These are phyloP conservation scores for Neolamprologus ventralis DNA, from an alignment of 2,113 vertebrate genomes.

Conservation along the genomic window DNA sequence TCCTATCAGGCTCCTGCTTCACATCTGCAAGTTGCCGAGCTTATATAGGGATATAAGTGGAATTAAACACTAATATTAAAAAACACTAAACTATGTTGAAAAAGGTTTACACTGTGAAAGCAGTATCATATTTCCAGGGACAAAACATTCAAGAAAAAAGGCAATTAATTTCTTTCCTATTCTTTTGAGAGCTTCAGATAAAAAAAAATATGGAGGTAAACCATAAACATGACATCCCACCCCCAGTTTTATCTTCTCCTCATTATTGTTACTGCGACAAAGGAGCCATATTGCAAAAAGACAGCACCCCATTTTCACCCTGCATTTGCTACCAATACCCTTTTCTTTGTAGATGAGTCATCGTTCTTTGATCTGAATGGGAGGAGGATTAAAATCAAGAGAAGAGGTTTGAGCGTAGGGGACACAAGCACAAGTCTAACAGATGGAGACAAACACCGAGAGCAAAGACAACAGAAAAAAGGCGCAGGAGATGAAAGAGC, in stretches of 20 bases:
- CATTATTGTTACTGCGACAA: neutral
- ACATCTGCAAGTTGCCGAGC: neutral
- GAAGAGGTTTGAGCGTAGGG: neutral
- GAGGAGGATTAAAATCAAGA: constrained; percentile 19
- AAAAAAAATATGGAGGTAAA: constrained; percentile 10
- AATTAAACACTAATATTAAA: neutral
- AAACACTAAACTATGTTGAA: neutral
- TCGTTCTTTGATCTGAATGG: constrained; percentile 18
- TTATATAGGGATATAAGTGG: neutral
- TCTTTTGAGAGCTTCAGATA: neutral
- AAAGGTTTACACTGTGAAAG: neutral
- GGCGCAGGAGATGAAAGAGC: neutral
- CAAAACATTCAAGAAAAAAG: neutral
- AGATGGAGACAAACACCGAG: neutral
- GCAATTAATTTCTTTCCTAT: neutral
- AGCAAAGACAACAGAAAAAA: neutral
- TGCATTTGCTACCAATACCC: constrained; percentile 17
- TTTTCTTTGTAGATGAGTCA: constrained; percentile 39
- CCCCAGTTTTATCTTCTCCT: constrained; percentile 7
- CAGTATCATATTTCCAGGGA: neutral
- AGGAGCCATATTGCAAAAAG: neutral
- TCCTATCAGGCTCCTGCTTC: neutral
- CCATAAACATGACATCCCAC: neutral
- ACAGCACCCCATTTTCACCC: constrained; percentile 4
- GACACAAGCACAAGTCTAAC: neutral